Evolutionary conservation across 2,888 invertebrate genomes (phyloP), one percentile per base, ranked within the genome.

Genomic region (Diarsia mendica): DNA sequence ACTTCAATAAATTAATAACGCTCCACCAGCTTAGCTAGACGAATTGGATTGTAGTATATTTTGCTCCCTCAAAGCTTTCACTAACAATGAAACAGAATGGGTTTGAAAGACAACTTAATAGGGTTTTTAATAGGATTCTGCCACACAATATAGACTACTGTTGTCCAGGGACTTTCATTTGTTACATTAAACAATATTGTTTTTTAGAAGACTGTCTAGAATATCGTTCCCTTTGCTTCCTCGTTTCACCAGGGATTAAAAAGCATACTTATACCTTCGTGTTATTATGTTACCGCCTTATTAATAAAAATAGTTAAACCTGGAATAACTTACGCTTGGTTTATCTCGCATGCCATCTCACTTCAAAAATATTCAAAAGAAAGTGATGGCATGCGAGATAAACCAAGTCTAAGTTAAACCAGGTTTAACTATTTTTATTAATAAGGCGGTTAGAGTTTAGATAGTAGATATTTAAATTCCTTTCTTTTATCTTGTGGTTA

Each of bases 71-170:
- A 70, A 79, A 82, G 82, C 73, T 66, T 77, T 83, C 80, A 82
- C 67, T 80, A 83, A 83, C 86, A 85, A 83, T 71, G 78, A 80
- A 80, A 82, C 73, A 74, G 72, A 77, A 82, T 82, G 81, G 69
- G 67, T 77, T 80, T 85, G 86, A 82, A 76, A 82, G 86, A 83
- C 83, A 84, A 81, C 69, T 84, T 88, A 88, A 88, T 85, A 88
- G 88, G 81, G 84, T 82, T 88, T 85, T 83, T 88, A 88, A 88
- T 88, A 87, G 85, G 83, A 83, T 88, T 80, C 77, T 74, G 79
- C 77, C 75, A 74, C 70, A 80, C 84, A 84, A 83, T 80, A 83
- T 64, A 72, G 68, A 80, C 75, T 83, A 72, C 77, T 77, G 68
- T 77, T 82, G 76, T 75, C 58, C 69, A 44, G 72, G 53, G 68